Base-by-base conservation (phyloP, 2,888 invertebrate genomes). In the Lathronympha strigana region DNA sequence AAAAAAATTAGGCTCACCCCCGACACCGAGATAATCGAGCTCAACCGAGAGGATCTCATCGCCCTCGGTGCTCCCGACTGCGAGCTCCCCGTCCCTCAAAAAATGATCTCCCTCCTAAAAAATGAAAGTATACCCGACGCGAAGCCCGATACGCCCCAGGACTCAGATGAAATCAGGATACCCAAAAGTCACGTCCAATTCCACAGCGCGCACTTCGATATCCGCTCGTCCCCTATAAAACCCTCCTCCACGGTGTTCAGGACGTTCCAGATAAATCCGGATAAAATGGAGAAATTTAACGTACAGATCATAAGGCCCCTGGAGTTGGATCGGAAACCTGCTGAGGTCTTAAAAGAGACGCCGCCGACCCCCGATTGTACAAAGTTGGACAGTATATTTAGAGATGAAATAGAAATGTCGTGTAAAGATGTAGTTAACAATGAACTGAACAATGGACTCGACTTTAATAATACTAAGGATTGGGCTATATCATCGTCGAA, bases 191-290 rank as follows among this genome's bases (percentile, higher is more conserved):
- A 86, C 64, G 73, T 81, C 57, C 82, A 87, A 73, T 91, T 91
- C 64, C 87, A 88, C 68, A 90, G 91, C 68, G 74, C 91, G 45
- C 90, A 91, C 74, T 92, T 92, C 57, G 90, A 92, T 70, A 90
- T 91, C 51, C 73, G 90, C 64, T 92, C 91, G 1, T 91, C 91
- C 2, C 91, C 91, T 1, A 90, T 92, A 60, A 91, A 92, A 74
- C 78, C 88, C 8, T 84, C 88, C 0, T 84, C 90, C 0, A 82
- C 87, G 13, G 78, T 85, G n/a, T 90, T 90, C 61, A 80, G 81
- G 33, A 90, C 88, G 71, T 89, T 92, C 68, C 90, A 90, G 77
- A 88, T 92, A 21, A 81, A 86, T 68, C 85, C 89, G 1, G 85
- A 87, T 58, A 84, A 88, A 69, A 76, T 90, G 68, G 79, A 84